A percentile compares a stretch with the other conserved stretches of the same genome.
Conservation (phyloP, 1,140 invertebrate species). For the Galendromus occidentalis region DNA sequence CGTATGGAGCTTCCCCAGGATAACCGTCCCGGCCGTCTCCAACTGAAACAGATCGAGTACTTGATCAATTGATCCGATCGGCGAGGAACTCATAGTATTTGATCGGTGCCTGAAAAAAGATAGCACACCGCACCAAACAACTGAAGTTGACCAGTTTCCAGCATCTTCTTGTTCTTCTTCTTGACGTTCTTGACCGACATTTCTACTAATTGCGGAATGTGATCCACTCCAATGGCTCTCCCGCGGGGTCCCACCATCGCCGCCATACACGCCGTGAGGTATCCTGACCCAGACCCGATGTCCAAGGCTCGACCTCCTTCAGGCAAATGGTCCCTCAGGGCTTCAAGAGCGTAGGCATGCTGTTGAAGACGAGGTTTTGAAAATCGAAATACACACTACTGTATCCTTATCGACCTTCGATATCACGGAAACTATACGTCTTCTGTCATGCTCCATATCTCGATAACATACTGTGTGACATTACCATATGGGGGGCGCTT, state of each 20-base stretch:
- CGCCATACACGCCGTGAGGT: constrained; percentile 85
- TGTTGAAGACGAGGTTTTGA: too few species aligned
- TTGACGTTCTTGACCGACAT: constrained; percentile 53
- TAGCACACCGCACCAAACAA: constrained; percentile 41
- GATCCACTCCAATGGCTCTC: constrained; percentile 67
- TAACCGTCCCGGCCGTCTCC: constrained; percentile 68
- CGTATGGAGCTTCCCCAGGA: constrained; percentile 49
- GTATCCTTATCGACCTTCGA: too few species aligned
- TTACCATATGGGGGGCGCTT: constrained; percentile 91
- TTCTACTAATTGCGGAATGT: constrained; percentile 62
- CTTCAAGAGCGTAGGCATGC: constrained; percentile 85
- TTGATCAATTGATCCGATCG: neutral
- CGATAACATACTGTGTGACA: neutral
- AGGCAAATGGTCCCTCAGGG: constrained; percentile 53
- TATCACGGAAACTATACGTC: too few species aligned
- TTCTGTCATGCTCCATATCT: neutral
- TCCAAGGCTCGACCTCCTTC: constrained; percentile 59
- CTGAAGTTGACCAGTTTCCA: constrained; percentile 42
- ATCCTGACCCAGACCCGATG: constrained; percentile 87
- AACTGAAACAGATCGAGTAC: constrained; percentile 30
- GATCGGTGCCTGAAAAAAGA: neutral
- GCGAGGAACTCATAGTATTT: neutral
- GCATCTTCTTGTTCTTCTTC: constrained; percentile 45
- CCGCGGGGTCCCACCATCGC: constrained; percentile 59
- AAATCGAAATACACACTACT: neutral